Evolutionary conservation across 2,797 vertebrate genomes (phyloP).

Genomic region (Hemitrygon akajei): DNA sequence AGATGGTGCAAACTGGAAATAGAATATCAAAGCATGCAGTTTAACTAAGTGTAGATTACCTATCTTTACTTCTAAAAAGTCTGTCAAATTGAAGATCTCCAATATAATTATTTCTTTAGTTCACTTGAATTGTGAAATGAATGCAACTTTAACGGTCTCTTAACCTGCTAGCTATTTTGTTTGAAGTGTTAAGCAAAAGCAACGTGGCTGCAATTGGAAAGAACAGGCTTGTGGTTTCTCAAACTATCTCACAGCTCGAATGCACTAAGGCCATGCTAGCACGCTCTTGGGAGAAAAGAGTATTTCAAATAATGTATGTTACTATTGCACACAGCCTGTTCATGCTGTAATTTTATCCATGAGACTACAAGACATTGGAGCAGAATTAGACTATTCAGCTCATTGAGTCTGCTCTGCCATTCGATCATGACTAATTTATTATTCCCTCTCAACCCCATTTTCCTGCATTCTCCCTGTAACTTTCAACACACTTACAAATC

Average conservation of each 20-base stretch:
- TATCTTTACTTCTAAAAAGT: not conserved
- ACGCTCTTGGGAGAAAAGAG: not conserved
- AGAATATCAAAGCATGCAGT: not conserved
- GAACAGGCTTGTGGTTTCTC: not conserved
- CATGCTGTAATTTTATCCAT: not conserved
- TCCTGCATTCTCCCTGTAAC: too few relatives aligned
- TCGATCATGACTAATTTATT: too few relatives aligned
- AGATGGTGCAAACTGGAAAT: not conserved
- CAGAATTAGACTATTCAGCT: too few relatives aligned
- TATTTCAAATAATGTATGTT: not conserved
- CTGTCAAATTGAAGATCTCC: not conserved
- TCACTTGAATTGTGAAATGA: not conserved
- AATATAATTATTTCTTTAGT: not conserved
- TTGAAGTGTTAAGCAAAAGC: not conserved
- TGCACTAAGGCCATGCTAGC: not conserved
- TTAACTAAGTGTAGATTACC: not conserved
- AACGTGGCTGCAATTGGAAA: not conserved
- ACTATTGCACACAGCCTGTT: not conserved
- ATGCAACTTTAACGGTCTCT: not conserved
- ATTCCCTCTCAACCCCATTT: too few relatives aligned
- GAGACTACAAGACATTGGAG: too few relatives aligned
- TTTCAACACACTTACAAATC: too few relatives aligned
- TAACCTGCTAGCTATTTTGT: not conserved
- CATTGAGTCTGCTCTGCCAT: too few relatives aligned
- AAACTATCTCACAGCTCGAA: not conserved